Evolutionary conservation across 2,113 vertebrate species (phyloP).

Genomic region (Parotia lawesii): DNA sequence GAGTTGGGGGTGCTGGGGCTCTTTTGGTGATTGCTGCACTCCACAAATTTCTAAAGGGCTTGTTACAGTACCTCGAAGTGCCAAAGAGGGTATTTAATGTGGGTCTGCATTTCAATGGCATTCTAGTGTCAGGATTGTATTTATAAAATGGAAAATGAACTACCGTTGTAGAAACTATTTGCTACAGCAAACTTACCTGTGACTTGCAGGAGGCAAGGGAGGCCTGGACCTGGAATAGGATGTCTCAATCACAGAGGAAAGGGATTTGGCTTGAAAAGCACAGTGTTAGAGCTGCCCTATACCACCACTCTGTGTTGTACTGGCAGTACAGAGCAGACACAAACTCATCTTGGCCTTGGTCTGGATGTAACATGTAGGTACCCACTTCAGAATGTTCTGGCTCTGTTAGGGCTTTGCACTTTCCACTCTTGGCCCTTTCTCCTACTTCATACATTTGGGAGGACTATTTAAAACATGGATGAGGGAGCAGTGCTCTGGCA

Average conservation of each 20-base stretch:
- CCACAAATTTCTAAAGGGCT: not conserved
- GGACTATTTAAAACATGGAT: not conserved
- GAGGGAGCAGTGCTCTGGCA: not conserved
- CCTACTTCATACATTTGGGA: not conserved
- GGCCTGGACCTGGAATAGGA: not conserved
- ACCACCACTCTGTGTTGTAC: not conserved
- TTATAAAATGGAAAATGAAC: not conserved
- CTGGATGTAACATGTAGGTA: not conserved
- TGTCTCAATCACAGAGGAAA: not conserved
- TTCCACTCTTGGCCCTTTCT: not conserved
- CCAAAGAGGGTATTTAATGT: not conserved
- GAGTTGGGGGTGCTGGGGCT: not conserved
- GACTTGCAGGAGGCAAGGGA: not conserved
- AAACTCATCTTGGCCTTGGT: not conserved
- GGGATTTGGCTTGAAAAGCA: not conserved
- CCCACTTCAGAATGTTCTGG: not conserved
- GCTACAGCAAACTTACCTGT: not conserved
- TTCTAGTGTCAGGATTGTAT: not conserved
- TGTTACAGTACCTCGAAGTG: rapidly evolving
- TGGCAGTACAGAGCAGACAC: not conserved
- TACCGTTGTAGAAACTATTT: not conserved
- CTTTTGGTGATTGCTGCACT: not conserved
- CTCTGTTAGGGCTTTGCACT: not conserved
- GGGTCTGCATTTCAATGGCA: not conserved
- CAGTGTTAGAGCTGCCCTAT: not conserved